Evolutionary conservation across 2,888 invertebrate genomes (phyloP).

Genomic region (Halocaridina rubra): DNA sequence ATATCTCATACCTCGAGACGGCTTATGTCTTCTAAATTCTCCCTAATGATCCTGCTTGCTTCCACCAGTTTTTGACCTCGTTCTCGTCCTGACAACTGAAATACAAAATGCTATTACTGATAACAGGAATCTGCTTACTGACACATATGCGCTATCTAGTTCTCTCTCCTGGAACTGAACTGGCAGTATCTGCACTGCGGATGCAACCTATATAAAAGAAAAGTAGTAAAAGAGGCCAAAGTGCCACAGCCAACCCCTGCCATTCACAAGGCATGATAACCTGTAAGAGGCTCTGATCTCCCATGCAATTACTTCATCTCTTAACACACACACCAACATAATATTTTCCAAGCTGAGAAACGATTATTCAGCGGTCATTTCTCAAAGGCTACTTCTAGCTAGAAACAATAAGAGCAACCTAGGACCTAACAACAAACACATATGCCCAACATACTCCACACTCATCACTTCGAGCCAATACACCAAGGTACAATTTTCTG

Average conservation of each 20-base stretch:
- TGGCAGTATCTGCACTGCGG: background rate
- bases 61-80: constrained; percentile 69
- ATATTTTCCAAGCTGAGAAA: too few relatives aligned
- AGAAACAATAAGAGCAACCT: too few relatives aligned
- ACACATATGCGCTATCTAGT: background rate
- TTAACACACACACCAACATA: too few relatives aligned
- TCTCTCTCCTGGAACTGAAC: background rate
- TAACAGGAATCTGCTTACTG: background rate
- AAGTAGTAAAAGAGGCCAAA: too few relatives aligned
- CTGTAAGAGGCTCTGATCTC: background rate
- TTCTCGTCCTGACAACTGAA: constrained; percentile 68
- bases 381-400: too few relatives aligned
- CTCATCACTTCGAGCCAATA: too few relatives aligned
- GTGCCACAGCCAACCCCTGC: background rate
- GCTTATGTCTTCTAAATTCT: constrained; percentile 68
- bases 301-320: too few relatives aligned
- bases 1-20: constrained; percentile 68
- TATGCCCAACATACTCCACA: too few relatives aligned
- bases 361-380: too few relatives aligned
- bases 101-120: constrained; percentile 35
- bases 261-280: background rate
- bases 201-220: background rate
- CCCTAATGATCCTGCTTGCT: constrained; percentile 69
- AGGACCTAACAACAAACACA: too few relatives aligned
- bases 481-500: too few relatives aligned